These are phyloP conservation scores for Mayetiola destructor DNA, from an alignment of 2,888 invertebrate species.

Conservation along the genomic window DNA sequence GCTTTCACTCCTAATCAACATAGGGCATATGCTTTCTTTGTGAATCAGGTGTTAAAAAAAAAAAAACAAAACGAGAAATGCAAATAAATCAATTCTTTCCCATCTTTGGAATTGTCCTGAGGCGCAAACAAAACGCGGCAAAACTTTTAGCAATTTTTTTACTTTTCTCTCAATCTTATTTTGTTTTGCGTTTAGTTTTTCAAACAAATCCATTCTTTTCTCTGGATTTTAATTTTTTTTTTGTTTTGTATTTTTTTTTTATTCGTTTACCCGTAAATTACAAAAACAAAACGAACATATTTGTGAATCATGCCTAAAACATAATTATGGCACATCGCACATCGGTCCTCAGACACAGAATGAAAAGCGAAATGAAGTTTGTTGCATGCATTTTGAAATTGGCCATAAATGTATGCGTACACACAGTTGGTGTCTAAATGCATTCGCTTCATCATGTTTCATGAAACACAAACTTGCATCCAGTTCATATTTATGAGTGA, in stretches of 20 bases:
- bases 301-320: slow-evolving; percentile 1
- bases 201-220: not conserved
- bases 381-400: no score
- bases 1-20: no score
- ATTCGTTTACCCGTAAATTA: no score
- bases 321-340: not conserved
- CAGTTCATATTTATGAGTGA: no score
- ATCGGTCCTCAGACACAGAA: not conserved
- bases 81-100: not conserved
- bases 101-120: not conserved
- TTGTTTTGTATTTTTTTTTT: no score
- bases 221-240: no score
- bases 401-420: no score
- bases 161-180: not conserved
- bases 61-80: not conserved
- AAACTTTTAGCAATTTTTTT: not conserved
- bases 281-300: not conserved
- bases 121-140: not conserved
- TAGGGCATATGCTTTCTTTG: no score
- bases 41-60: slow-evolving; percentile 6
- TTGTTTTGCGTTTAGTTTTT: not conserved
- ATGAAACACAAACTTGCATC: no score
- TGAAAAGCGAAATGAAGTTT: no score
- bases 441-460: no score
- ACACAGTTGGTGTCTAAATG: no score